Percentiles rank a stretch among this genome's conserved stretches.
Conservation (phyloP, 2,888 invertebrate species). For the Limnephilus lunatus region DNA sequence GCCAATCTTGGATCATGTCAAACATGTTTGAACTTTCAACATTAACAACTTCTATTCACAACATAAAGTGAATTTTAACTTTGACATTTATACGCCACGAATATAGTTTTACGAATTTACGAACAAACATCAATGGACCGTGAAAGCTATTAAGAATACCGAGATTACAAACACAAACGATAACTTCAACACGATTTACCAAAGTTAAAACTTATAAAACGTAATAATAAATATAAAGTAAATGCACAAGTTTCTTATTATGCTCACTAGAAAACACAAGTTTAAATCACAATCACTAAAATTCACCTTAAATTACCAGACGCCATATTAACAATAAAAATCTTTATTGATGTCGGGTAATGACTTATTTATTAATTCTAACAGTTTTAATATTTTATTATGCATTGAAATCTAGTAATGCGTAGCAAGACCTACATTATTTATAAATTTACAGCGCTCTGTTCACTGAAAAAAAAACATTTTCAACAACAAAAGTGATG, state of each 20-base stretch:
- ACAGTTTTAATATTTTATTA: neutral
- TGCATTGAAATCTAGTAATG: neutral
- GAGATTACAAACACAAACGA: neutral
- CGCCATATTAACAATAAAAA: neutral
- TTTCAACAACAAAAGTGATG: neutral
- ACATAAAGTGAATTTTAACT: neutral
- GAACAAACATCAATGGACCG: neutral
- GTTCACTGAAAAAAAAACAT: neutral
- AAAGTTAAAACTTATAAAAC: neutral
- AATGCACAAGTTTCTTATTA: neutral
- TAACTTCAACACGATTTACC: neutral
- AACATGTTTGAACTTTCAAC: neutral
- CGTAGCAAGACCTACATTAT: neutral
- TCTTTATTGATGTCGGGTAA: neutral
- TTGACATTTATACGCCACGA: neutral
- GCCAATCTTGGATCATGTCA: constrained; percentile 41
- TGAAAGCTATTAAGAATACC: neutral
- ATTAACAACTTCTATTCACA: neutral
- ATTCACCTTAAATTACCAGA: neutral
- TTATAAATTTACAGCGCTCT: neutral
- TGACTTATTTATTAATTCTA: neutral
- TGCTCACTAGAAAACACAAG: neutral
- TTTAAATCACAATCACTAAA: neutral
- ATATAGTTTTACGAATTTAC: neutral
- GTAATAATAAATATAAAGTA: neutral